These are phyloP conservation scores for Malurus elegans DNA, from an alignment of 2,113 vertebrate genomes.

Conservation along the genomic window DNA sequence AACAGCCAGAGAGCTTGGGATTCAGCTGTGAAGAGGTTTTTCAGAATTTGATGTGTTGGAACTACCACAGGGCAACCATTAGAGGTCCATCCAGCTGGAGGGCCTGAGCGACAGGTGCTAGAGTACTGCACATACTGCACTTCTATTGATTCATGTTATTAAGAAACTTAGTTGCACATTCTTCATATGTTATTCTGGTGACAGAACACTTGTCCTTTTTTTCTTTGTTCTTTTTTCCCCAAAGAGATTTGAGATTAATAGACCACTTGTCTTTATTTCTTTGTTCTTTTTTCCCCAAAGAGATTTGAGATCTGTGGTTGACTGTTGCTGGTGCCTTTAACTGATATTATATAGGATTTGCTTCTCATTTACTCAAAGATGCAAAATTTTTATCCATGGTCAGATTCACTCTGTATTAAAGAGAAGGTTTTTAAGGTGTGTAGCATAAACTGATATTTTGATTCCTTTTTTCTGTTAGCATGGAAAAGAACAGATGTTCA, in stretches of 20 bases:
- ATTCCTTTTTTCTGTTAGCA: background rate
- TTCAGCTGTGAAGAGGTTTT: background rate
- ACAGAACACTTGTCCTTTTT: background rate
- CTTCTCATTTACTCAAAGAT: background rate
- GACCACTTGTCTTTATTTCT: background rate
- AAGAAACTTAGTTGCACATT: background rate
- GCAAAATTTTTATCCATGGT: rapidly evolving
- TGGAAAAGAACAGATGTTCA: background rate
- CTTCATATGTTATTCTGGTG: background rate
- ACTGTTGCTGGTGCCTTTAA: background rate
- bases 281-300: rapidly evolving
- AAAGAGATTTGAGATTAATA: background rate
- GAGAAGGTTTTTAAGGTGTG: background rate
- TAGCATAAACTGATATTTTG: background rate
- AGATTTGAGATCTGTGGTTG: background rate
- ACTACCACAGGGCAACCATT: background rate
- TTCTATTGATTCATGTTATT: background rate
- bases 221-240: rapidly evolving
- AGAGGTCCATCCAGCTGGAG: background rate
- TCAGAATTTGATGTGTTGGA: background rate
- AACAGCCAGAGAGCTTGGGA: rapidly evolving
- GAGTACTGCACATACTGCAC: background rate
- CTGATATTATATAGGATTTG: background rate
- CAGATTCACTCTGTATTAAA: background rate
- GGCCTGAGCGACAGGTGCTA: background rate